Conservation (phyloP, 2,113 vertebrate genomes). For the Mesocricetus auratus region DNA sequence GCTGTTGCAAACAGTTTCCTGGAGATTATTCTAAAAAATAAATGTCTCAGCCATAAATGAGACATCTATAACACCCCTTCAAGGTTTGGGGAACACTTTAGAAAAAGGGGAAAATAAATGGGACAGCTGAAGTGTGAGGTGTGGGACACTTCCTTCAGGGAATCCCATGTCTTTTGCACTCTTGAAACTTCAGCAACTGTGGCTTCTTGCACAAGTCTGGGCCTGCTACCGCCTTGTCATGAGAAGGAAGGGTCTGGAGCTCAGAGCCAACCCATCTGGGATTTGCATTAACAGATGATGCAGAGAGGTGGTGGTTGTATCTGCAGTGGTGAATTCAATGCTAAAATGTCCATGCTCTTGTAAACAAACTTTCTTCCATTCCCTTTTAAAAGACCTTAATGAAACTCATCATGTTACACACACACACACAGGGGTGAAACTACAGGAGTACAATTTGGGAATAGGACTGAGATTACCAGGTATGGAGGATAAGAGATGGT, state of each 20-base stretch:
- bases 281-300: not conserved
- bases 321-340: too few relatives aligned
- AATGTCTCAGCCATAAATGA: not conserved
- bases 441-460: not conserved
- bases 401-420: not conserved
- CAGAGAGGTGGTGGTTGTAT: not conserved
- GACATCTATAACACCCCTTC: not conserved
- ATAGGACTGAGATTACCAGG: too few relatives aligned
- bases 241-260: not conserved
- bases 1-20: not conserved
- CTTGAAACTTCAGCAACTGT: too few relatives aligned
- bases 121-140: not conserved
- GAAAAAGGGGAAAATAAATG: too few relatives aligned
- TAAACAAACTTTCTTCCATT: not conserved
- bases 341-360: not conserved
- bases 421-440: not conserved
- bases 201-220: not conserved
- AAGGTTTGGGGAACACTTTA: not conserved
- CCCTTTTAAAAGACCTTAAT: not conserved
- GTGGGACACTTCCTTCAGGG: not conserved
- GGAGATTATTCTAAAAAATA: slow-evolving; percentile 20
- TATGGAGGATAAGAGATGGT: not conserved
- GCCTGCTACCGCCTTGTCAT: not conserved
- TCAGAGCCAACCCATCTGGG: not conserved
- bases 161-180: not conserved